Evolutionary conservation across 2,113 vertebrate genomes (phyloP).

Genomic region (Gobius niger): DNA sequence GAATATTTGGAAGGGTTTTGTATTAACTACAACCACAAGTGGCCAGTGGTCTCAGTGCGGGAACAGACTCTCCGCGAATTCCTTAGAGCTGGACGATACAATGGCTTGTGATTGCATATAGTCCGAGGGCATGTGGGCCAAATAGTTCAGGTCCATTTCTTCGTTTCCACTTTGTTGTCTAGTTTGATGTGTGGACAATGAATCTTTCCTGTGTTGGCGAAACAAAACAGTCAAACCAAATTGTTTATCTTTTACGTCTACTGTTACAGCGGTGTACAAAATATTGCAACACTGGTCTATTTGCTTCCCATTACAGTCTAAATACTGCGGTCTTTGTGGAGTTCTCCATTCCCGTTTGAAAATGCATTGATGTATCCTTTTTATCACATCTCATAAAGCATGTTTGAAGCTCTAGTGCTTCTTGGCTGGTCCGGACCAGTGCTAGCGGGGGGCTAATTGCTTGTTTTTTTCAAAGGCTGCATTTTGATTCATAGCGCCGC

Average conservation of each 20-base stretch:
- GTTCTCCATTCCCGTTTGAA: not conserved
- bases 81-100: not conserved
- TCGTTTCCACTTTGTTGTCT: not conserved
- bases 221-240: not conserved
- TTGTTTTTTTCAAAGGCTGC: constrained; percentile 38
- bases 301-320: not conserved
- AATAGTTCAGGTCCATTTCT: not conserved
- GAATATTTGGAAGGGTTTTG: not conserved
- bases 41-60: not conserved
- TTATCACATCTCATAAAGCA: constrained; percentile 6
- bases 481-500: constrained; percentile 38
- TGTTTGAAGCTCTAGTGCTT: constrained; percentile 11
- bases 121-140: not conserved
- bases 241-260: not conserved
- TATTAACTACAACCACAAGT: not conserved
- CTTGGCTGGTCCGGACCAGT: constrained; percentile 41
- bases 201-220: not conserved
- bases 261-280: not conserved
- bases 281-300: not conserved
- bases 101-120: not conserved
- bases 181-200: not conserved
- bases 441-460: constrained; percentile 51
- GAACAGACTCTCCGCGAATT: not conserved
- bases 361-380: constrained; percentile 8
- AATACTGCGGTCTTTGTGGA: not conserved